These are phyloP conservation scores for Macrotis lagotis DNA, from an alignment of 2,113 vertebrate genomes.

Conservation along the genomic window DNA sequence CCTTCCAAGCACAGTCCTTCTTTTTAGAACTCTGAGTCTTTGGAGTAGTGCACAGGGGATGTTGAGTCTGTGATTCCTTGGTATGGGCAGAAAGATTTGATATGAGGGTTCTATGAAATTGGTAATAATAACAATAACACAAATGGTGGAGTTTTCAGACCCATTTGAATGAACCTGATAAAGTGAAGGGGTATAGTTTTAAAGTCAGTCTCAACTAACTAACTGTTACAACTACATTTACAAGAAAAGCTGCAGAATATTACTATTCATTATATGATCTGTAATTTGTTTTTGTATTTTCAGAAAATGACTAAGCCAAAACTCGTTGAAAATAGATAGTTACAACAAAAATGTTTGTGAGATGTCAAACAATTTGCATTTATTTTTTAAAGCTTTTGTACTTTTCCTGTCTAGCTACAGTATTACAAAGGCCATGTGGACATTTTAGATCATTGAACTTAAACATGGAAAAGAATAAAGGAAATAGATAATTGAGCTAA, in stretches of 20 bases:
- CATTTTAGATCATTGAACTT: conserved; percentile 50
- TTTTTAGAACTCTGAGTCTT: background rate
- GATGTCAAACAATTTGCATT: conserved; percentile 60
- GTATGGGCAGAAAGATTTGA: background rate
- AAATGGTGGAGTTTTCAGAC: background rate
- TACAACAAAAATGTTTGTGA: conserved; percentile 64
- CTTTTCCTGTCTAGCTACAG: conserved; percentile 36
- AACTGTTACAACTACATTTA: conserved; percentile 77
- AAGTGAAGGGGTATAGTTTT: conserved; percentile 33
- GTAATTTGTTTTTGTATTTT: conserved; percentile 22
- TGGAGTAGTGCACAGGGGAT: background rate
- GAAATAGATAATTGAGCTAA: conserved; percentile 56
- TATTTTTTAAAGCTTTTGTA: conserved; percentile 60
- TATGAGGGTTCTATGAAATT: background rate
- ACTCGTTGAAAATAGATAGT: conserved; percentile 63
- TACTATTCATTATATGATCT: conserved; percentile 63
- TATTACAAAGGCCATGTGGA: conserved; percentile 49
- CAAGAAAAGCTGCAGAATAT: conserved; percentile 65
- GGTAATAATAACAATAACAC: background rate
- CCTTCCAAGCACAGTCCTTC: background rate
- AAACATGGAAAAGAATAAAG: conserved; percentile 44
- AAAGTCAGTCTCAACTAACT: conserved; percentile 72
- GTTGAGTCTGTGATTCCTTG: background rate
- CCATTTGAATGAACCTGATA: background rate
- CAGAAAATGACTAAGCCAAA: conserved; percentile 52